phyloP scores from a whole-genome alignment of 2,797 vertebrate species.

The Arrhamphus sclerolepis region DNA sequence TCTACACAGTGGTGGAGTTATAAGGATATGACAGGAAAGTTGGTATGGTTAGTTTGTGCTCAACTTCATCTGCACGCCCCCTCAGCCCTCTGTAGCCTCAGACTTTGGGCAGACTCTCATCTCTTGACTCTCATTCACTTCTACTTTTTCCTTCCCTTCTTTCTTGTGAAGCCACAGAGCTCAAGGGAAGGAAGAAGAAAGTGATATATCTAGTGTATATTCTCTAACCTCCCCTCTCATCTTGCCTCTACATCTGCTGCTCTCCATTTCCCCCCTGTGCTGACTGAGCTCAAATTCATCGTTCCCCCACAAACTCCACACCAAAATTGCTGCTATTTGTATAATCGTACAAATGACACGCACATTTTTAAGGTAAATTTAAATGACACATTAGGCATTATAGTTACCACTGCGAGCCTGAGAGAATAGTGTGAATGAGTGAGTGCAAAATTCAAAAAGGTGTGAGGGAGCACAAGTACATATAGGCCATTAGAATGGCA shows the following conservation, averaged over 20 bases:
- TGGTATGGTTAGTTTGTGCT: conserved; percentile 30
- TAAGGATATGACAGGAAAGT: conserved; percentile 18
- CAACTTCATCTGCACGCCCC: conserved; percentile 25
- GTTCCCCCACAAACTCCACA: conserved; percentile 31
- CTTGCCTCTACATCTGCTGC: conserved; percentile 46
- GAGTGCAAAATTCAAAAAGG: conserved; percentile 21
- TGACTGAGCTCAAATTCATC: conserved; percentile 53
- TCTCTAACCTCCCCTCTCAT: conserved; percentile 48
- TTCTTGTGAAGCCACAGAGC: conserved; percentile 50
- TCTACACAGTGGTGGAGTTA: conserved; percentile 21
- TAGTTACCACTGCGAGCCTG: conserved; percentile 5
- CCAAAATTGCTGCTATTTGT: conserved; percentile 23
- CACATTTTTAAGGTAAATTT: conserved; percentile 1
- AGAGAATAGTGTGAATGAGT: neutral
- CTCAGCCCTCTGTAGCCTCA: conserved; percentile 44
- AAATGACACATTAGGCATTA: conserved; percentile 36
- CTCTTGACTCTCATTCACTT: conserved; percentile 44
- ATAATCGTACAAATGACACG: neutral
- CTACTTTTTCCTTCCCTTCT: conserved; percentile 35
- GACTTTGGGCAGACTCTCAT: conserved; percentile 40
- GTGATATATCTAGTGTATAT: conserved; percentile 56
- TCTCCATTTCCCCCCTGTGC: conserved; percentile 42
- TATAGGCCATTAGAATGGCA: conserved; percentile 40
- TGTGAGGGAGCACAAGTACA: conserved; percentile 29
- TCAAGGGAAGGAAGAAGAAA: conserved; percentile 47